Percentiles rank a stretch among this genome's conserved stretches.
Evolutionary conservation across 2,113 vertebrate genomes (phyloP).

Genomic region (Ammospiza nelsoni): DNA sequence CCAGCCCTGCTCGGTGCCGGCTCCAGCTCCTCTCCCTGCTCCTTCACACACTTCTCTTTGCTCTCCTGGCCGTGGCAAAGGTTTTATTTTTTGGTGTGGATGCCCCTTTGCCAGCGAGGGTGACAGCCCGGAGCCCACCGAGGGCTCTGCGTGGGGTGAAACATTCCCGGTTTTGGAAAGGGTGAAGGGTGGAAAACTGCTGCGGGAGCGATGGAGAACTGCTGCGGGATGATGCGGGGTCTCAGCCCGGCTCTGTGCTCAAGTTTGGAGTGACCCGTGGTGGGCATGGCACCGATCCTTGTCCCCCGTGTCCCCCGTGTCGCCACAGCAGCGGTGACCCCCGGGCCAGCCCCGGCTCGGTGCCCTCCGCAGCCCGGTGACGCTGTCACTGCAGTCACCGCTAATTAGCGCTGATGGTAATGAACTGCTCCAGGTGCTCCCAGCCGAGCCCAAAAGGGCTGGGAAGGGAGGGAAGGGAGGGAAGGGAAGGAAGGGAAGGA

Average conservation of each 20-base stretch:
- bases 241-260: too few relatives aligned
- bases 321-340: background rate
- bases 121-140: background rate
- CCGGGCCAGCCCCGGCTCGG: background rate
- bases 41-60: rapidly evolving
- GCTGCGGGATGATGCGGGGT: background rate
- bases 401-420: background rate
- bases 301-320: background rate
- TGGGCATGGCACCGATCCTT: rapidly evolving
- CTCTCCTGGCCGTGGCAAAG: rapidly evolving
- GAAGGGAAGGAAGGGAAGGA: too few relatives aligned
- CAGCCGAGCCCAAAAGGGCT: background rate
- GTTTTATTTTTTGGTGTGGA: rapidly evolving
- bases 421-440: background rate
- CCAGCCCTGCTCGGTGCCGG: background rate
- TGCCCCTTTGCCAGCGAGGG: rapidly evolving
- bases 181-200: background rate
- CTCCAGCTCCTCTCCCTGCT: background rate
- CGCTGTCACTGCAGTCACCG: background rate
- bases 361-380: background rate
- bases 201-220: background rate
- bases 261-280: background rate
- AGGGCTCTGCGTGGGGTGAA: background rate
- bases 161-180: rapidly evolving
- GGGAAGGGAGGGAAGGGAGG: too few relatives aligned